Base-by-base conservation (phyloP, 2,797 vertebrate species). In the Pangasius larnaudii region DNA sequence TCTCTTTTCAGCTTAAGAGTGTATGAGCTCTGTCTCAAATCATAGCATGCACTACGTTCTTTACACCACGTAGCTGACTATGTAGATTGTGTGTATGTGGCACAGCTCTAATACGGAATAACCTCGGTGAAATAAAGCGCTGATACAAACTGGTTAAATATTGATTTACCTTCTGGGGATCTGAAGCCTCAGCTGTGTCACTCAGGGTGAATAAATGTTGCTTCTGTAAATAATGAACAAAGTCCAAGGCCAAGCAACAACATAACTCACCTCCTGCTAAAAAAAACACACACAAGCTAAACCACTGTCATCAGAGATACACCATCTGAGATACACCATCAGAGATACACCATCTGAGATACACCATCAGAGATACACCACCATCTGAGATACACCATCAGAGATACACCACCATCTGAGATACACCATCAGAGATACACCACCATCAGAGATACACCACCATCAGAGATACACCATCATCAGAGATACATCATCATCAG, bases 151-250 rank as follows among this genome's bases (percentile, higher is more conserved):
- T 7, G 24, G 56, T 59, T 49, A 85, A 80, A 86, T 24, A 49
- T 36, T 85, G 82, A 87, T 85, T 88, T 87, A 33, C 39, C 85
- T 59, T 84, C 81, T 56, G 59, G 83, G 61, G 59, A 56, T 87
- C 63, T 87, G 16, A 90, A 87, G 82, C 84, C 63, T 85, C 88
- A 79, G 78, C 84, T 58, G 82, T 84, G 75, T 87, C 75, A 58
- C 81, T 87, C 83, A 56, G 51, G 53, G 42, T 69, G 74, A 81
- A 61, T 39, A 81, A 24, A 61, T 39, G 78, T 27, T 1, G 10
- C 56, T 2, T 81, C 91, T 87, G 92, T 92, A 95, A 94, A 94
- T 92, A 93, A 63, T 84, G 81, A 49, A 78, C 89, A 89, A 87
- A 90, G 90, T 94, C 91, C 91, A 91, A 89, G 93, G 91, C 81